Evolutionary conservation across 2,888 invertebrate genomes (phyloP).

Genomic region (Geotrupes spiniger): DNA sequence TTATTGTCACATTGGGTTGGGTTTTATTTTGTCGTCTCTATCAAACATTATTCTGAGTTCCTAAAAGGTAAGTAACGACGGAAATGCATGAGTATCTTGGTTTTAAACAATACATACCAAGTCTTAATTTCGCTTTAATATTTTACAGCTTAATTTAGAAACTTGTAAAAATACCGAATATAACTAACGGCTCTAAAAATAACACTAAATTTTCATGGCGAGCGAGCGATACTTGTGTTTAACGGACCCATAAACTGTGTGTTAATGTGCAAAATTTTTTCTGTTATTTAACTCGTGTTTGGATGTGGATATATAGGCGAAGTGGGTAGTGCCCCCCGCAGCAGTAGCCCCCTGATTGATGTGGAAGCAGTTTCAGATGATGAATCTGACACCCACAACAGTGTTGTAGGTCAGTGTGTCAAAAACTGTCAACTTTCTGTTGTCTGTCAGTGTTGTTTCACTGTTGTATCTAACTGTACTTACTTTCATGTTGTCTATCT

Average conservation of each 20-base stretch:
- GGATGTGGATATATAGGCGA: slow-evolving; percentile 54
- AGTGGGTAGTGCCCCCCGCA: slow-evolving; percentile 59
- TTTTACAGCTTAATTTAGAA: slow-evolving; percentile 3
- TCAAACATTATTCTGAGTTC: slow-evolving; percentile 18
- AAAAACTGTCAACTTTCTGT: slow-evolving; percentile 32
- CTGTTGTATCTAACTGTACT: slow-evolving; percentile 38
- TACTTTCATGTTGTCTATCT: slow-evolving; percentile 32
- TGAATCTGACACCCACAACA: slow-evolving; percentile 52
- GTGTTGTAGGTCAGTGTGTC: slow-evolving; percentile 60
- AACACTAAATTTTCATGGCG: not conserved
- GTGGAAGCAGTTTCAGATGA: slow-evolving; percentile 64
- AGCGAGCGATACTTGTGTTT: slow-evolving; percentile 6
- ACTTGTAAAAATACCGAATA: not conserved
- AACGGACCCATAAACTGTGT: not conserved
- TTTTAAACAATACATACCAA: not conserved
- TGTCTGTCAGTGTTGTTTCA: slow-evolving; percentile 50
- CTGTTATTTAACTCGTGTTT: slow-evolving; percentile 27
- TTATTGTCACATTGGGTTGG: no score
- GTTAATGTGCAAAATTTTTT: slow-evolving; percentile 16
- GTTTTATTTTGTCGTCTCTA: no score
- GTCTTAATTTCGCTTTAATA: slow-evolving; percentile 1
- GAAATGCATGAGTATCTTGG: slow-evolving; percentile 5
- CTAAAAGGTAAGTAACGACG: not conserved
- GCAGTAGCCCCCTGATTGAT: slow-evolving; percentile 64
- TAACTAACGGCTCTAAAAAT: not conserved